Evolutionary conservation across 2,797 vertebrate genomes (phyloP).

Genomic region (Sebastes wilsoni): DNA sequence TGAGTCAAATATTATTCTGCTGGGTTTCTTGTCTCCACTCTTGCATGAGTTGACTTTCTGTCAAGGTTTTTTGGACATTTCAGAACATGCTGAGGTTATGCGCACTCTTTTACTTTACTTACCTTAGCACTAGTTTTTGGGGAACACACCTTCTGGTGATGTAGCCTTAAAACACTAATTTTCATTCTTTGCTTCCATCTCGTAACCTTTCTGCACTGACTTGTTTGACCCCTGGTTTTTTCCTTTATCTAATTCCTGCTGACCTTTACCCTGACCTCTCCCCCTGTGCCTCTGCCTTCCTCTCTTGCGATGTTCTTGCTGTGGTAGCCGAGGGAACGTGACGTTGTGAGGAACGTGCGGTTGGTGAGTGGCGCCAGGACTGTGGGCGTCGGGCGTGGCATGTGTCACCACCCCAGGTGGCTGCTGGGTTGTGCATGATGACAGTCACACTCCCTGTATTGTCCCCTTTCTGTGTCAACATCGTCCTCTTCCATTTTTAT

Average conservation of each 20-base stretch:
- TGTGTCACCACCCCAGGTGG: constrained; percentile 80
- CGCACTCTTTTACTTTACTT: constrained; percentile 39
- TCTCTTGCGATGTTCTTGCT: constrained; percentile 86
- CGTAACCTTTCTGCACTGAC: constrained; percentile 78
- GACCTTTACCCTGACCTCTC: constrained; percentile 79
- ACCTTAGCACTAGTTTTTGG: constrained; percentile 21
- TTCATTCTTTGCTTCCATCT: constrained; percentile 82
- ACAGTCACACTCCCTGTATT: constrained; percentile 71
- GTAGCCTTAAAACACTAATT: constrained; percentile 78
- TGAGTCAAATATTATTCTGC: neutral
- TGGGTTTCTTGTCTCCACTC: constrained; percentile 16
- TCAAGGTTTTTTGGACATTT: constrained; percentile 23
- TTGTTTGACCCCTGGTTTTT: constrained; percentile 74
- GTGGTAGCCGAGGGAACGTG: constrained; percentile 95
- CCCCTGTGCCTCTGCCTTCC: constrained; percentile 85
- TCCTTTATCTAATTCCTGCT: constrained; percentile 79
- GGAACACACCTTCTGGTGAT: constrained; percentile 37
- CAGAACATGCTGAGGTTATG: constrained; percentile 49
- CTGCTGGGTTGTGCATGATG: constrained; percentile 81
- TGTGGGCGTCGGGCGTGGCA: constrained; percentile 75
- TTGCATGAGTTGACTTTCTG: constrained; percentile 61
- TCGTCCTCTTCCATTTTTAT: constrained; percentile 40
- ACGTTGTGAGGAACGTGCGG: constrained; percentile 94
- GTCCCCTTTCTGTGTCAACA: constrained; percentile 57
- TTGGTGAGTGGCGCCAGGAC: constrained; percentile 91